Evolutionary conservation across 2,113 vertebrate genomes (phyloP).

Genomic region (Heteronetta atricapilla): DNA sequence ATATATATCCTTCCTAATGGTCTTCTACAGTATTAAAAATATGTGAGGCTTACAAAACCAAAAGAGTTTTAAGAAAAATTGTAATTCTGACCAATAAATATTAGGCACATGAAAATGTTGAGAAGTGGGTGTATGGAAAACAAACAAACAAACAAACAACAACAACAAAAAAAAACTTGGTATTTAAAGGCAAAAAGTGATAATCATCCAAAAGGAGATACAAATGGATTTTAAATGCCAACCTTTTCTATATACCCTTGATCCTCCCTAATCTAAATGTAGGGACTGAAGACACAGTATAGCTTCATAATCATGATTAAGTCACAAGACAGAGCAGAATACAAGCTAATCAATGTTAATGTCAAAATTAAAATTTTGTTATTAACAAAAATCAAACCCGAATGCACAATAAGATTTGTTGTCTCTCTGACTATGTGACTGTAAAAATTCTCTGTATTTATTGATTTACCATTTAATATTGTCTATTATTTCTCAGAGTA

Average conservation of each 20-base stretch:
- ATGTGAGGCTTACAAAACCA: neutral
- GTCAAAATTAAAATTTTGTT: neutral
- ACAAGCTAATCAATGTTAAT: neutral
- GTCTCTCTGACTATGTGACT: neutral
- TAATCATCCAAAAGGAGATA: neutral
- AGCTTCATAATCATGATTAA: neutral
- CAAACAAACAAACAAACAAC: no score
- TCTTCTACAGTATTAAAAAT: neutral
- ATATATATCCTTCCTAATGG: neutral
- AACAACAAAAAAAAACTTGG: neutral
- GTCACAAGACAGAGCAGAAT: neutral
- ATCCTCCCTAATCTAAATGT: neutral
- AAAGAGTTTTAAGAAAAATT: neutral
- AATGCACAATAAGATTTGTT: neutral
- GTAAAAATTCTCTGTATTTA: neutral
- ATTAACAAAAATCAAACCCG: neutral
- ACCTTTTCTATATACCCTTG: neutral
- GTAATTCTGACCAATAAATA: neutral
- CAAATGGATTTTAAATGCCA: neutral
- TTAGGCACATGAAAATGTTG: neutral
- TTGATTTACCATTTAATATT: neutral
- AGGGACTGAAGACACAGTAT: neutral
- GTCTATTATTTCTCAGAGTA: neutral
- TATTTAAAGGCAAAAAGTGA: neutral
- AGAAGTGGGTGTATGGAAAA: neutral